These are phyloP conservation scores for Parauchenoglanis punctatus DNA, from an alignment of 2,797 vertebrate genomes.

Conservation along the genomic window DNA sequence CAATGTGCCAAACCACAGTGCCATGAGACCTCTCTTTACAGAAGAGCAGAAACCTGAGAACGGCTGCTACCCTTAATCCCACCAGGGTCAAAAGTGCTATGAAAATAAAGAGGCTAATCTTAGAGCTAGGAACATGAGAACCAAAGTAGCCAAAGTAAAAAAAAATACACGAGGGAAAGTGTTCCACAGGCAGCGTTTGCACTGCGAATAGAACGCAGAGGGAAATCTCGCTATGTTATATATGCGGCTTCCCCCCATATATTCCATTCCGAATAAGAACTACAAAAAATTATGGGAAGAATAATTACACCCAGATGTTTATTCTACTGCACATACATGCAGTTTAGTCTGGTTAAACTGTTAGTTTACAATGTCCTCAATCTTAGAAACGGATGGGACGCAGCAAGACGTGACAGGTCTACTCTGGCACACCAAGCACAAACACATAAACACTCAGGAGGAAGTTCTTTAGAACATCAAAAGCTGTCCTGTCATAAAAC, in stretches of 20 bases:
- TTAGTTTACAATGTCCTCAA: constrained; percentile 30
- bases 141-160: constrained; percentile 30
- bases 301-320: constrained; percentile 7
- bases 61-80: constrained; percentile 36
- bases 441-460: constrained; percentile 17
- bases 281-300: background rate
- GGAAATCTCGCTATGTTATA: constrained; percentile 3
- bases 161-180: constrained; percentile 29
- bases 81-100: constrained; percentile 34
- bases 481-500: constrained; percentile 16
- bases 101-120: constrained; percentile 54
- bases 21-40: constrained; percentile 6
- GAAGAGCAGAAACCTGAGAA: constrained; percentile 44
- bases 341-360: constrained; percentile 13
- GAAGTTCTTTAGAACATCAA: constrained; percentile 10
- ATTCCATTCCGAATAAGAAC: background rate
- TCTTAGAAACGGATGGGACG: background rate
- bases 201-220: constrained; percentile 1
- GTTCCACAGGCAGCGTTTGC: constrained; percentile 5
- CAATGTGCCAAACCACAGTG: constrained; percentile 11
- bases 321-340: background rate
- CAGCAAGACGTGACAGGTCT: background rate
- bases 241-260: constrained; percentile 7
- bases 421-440: background rate
- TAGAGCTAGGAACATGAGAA: constrained; percentile 58